phyloP scores from a whole-genome alignment of 2,888 invertebrate genomes.

The Silvanus unidentatus region DNA sequence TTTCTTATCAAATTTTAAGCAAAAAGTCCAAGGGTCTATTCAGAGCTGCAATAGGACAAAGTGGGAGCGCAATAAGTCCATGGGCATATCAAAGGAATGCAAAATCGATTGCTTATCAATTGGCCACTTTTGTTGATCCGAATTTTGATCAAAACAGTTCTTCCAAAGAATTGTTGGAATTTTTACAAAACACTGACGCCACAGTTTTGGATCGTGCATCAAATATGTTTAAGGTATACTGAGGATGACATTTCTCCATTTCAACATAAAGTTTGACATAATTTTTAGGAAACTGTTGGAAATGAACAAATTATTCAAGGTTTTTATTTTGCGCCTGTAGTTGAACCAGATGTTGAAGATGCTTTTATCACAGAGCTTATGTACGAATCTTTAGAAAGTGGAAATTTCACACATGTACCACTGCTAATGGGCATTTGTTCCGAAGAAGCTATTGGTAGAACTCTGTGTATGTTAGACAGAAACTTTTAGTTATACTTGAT shows the following conservation, averaged over 20 bases:
- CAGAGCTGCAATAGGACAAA: constrained; percentile 24
- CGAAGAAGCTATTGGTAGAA: constrained; percentile 15
- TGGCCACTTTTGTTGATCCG: constrained; percentile 18
- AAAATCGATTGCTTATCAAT: constrained; percentile 22
- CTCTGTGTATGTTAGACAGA: constrained; percentile 12
- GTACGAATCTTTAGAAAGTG: constrained; percentile 17
- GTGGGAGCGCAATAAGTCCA: constrained; percentile 23
- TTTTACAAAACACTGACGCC: constrained; percentile 16
- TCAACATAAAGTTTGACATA: constrained; percentile 5
- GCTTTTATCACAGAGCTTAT: constrained; percentile 18
- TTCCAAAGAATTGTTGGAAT: constrained; percentile 14
- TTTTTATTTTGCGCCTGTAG: constrained; percentile 16
- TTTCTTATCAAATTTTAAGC: constrained; percentile 21
- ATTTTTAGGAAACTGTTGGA: constrained; percentile 8
- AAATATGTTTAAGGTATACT: constrained; percentile 7
- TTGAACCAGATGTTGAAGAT: constrained; percentile 16
- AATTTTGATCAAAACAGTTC: constrained; percentile 8
- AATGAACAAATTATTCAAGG: constrained; percentile 11
- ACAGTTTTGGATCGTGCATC: constrained; percentile 13
- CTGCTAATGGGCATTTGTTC: constrained; percentile 20
- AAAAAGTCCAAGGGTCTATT: constrained; percentile 19
- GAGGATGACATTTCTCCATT: neutral
- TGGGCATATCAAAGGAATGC: constrained; percentile 26
- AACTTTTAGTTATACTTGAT: too few species aligned
- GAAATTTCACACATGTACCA: constrained; percentile 16